Evolutionary conservation across 2,113 vertebrate species (phyloP), one percentile per base, ranked within the genome.

Genomic region (Canis aureus): DNA sequence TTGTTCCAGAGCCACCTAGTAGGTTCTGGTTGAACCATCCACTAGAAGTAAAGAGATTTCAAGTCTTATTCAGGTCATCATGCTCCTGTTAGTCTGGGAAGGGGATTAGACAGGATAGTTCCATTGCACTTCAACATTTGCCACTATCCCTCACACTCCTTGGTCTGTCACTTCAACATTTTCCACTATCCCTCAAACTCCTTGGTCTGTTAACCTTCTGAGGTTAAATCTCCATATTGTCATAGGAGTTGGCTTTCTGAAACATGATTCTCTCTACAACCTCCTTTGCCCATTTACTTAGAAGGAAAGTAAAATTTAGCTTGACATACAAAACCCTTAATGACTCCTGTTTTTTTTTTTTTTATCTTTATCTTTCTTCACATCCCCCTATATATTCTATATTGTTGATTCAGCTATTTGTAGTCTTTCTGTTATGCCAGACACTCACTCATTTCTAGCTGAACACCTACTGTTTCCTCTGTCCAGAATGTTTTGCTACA

Each of bases 341-440:
- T 60, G 35, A 11, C 19, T 88, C 19, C 19, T 64, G 0, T 73
- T 15, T 43, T 93, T 35, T 35, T 35, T 35, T 35, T 35, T 93
- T 93, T 86, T 78, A 27, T 82, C 27, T 62, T 51, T 49, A 3
- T 84, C 67, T 79, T 85, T 22, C 69, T 15, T 95, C 12, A 20
- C 9, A 43, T 8, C 20, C 32, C 17, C 1, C n/a, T 11, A 12
- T 10, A 10, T 57, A 57, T 11, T 8, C 5, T n/a, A 4, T 74
- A 8, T 25, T 91, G 3, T 57, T 43, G 29, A 71, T 85, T 81
- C 3, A 22, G 4, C n/a, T 60, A 22, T 35, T 20, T 27, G 11
- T 0, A 5, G 17, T 81, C 17, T 1, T 3, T 69, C 27, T 38
- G 4, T 4, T 59, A 0, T 10, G 10, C 20, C 16, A 15, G 5